phyloP scores from a whole-genome alignment of 2,888 invertebrate species.

The Drosophila stalkeri region DNA sequence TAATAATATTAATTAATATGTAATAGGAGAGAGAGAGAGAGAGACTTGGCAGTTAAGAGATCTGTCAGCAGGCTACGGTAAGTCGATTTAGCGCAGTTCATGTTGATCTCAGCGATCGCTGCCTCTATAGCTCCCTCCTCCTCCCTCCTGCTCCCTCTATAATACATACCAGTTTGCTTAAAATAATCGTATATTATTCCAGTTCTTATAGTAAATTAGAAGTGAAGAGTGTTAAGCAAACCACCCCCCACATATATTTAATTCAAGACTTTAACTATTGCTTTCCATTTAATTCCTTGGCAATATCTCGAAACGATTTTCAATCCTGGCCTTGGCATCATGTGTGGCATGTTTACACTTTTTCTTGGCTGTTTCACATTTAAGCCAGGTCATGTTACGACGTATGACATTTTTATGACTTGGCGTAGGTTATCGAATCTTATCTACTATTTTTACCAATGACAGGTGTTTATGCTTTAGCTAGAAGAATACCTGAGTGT shows the following conservation, averaged over 20 bases:
- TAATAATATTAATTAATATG: too few species aligned
- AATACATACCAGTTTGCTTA: too few species aligned
- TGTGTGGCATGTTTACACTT: neutral
- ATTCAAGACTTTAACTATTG: neutral
- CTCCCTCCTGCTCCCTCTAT: too few species aligned
- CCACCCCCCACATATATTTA: neutral
- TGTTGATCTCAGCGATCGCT: too few species aligned
- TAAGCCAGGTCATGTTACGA: slow-evolving; percentile 6
- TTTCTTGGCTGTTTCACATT: neutral
- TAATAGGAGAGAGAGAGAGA: too few species aligned
- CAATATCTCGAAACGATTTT: neutral
- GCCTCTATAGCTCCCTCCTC: too few species aligned
- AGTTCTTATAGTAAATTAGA: too few species aligned
- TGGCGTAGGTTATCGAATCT: neutral
- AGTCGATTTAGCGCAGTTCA: too few species aligned
- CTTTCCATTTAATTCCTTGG: neutral
- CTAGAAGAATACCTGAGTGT: neutral
- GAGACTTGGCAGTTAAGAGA: too few species aligned
- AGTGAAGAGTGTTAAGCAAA: too few species aligned
- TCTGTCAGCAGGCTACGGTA: too few species aligned
- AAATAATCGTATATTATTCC: too few species aligned
- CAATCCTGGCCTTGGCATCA: neutral
- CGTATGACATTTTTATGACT: neutral
- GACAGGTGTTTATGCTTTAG: neutral
- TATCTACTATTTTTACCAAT: neutral